Evolutionary conservation across 2,888 invertebrate species (phyloP).

Genomic region (Cloeon dipterum): DNA sequence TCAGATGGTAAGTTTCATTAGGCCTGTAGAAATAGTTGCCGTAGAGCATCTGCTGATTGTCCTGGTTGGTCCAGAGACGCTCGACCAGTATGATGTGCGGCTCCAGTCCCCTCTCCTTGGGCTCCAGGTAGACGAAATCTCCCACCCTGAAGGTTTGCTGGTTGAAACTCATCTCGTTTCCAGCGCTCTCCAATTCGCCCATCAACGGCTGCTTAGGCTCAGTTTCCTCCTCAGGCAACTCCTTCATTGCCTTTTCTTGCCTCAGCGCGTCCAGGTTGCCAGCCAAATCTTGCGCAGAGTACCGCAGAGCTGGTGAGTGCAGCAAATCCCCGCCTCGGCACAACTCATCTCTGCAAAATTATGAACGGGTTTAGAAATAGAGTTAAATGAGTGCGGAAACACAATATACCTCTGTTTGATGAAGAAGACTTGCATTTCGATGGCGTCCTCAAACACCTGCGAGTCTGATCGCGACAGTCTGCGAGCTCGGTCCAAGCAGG

Average conservation of each 20-base stretch:
- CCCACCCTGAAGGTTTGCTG: constrained; percentile 57
- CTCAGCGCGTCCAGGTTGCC: constrained; percentile 51
- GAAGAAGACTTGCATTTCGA: constrained; percentile 80
- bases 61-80: constrained; percentile 64
- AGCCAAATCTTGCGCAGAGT: constrained; percentile 50
- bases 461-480: constrained; percentile 77
- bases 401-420: constrained; percentile 30
- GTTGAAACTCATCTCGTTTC: constrained; percentile 45
- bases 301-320: constrained; percentile 67
- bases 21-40: constrained; percentile 84
- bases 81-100: constrained; percentile 70
- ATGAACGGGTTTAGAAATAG: background rate
- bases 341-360: constrained; percentile 27
- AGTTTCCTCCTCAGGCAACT: constrained; percentile 53
- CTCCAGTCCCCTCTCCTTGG: constrained; percentile 38
- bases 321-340: constrained; percentile 60
- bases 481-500: constrained; percentile 71
- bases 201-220: constrained; percentile 5
- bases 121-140: constrained; percentile 78
- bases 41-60: constrained; percentile 66
- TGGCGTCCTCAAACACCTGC: constrained; percentile 85
- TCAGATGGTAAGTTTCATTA: constrained; percentile 87
- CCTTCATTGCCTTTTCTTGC: constrained; percentile 51
- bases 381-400: background rate
- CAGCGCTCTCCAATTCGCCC: constrained; percentile 10